A percentile compares a stretch with the other conserved stretches of the same genome.
Evolutionary conservation across 2,797 vertebrate species (phyloP).

Genomic region (Typhlichthys subterraneus): DNA sequence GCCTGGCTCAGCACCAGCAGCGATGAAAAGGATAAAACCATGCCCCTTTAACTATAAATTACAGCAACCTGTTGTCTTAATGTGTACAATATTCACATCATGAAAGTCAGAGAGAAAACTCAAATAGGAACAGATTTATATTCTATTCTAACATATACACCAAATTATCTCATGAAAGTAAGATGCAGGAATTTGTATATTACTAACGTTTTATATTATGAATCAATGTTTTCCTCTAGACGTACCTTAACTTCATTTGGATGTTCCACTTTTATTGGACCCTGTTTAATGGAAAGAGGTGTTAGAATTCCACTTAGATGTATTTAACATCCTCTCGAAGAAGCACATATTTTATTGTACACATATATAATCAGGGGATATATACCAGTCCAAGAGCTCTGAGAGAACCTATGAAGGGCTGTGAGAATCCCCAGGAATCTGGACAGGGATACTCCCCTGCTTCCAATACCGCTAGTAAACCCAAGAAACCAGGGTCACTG

Average conservation of each 20-base stretch:
- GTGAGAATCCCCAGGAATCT: constrained; percentile 86
- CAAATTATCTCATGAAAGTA: too few species aligned
- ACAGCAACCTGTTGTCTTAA: background rate
- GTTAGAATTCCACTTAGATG: constrained; percentile 5
- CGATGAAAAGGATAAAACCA: too few species aligned
- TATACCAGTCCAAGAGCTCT: constrained; percentile 90
- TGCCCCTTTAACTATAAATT: too few species aligned
- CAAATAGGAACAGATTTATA: too few species aligned
- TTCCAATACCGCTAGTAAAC: constrained; percentile 85
- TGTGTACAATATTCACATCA: background rate
- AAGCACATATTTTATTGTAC: too few species aligned
- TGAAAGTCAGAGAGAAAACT: too few species aligned
- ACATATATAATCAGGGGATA: background rate
- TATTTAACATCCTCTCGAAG: too few species aligned
- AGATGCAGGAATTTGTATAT: too few species aligned
- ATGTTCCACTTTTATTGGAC: constrained; percentile 88
- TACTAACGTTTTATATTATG: background rate
- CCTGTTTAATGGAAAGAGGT: constrained; percentile 73
- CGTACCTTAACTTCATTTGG: constrained; percentile 88
- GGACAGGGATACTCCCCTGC: constrained; percentile 90
- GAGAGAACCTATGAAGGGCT: constrained; percentile 90
- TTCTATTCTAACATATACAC: too few species aligned
- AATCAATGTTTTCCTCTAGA: constrained; percentile 6
- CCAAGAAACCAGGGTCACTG: constrained; percentile 88
- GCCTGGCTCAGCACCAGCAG: too few species aligned